Conservation (phyloP, 2,113 vertebrate genomes). For the Pangasianodon gigas region DNA sequence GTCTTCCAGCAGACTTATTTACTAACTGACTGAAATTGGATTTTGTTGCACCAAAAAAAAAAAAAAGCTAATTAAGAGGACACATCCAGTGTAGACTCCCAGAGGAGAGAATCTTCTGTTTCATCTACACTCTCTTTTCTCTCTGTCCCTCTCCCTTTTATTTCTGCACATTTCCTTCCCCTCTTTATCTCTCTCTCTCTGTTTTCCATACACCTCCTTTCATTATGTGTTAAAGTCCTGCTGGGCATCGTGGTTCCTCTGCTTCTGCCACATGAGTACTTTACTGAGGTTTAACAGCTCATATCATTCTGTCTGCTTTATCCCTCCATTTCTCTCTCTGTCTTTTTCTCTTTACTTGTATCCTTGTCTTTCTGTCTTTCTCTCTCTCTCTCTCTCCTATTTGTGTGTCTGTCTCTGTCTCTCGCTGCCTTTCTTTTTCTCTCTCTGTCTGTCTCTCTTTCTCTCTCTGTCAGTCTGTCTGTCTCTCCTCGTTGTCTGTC, state of each 20-base stretch:
- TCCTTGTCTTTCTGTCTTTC: background rate
- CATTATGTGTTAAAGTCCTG: constrained; percentile 31
- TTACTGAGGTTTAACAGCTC: constrained; percentile 28
- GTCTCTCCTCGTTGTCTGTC: background rate
- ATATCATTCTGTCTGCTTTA: constrained; percentile 11
- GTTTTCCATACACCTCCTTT: background rate
- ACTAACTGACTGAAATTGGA: constrained; percentile 52
- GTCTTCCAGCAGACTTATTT: constrained; percentile 46
- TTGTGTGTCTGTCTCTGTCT: background rate
- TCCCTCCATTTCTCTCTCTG: background rate
- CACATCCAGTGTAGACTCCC: constrained; percentile 17
- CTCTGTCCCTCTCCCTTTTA: background rate
- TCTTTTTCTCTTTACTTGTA: background rate
- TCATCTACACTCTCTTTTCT: background rate
- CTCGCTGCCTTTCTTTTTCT: background rate
- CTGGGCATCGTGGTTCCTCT: background rate
- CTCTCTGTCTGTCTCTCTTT: background rate
- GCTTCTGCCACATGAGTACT: constrained; percentile 1
- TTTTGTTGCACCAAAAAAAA: constrained; percentile 39
- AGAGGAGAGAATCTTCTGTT: background rate
- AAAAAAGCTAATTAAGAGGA: constrained; percentile 43
- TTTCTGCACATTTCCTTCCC: background rate
- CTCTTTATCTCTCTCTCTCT: background rate
- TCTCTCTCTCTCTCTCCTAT: background rate
- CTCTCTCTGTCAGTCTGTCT: background rate